These are phyloP conservation scores for Chionis minor DNA, from an alignment of 2,113 vertebrate species.

Conservation along the genomic window DNA sequence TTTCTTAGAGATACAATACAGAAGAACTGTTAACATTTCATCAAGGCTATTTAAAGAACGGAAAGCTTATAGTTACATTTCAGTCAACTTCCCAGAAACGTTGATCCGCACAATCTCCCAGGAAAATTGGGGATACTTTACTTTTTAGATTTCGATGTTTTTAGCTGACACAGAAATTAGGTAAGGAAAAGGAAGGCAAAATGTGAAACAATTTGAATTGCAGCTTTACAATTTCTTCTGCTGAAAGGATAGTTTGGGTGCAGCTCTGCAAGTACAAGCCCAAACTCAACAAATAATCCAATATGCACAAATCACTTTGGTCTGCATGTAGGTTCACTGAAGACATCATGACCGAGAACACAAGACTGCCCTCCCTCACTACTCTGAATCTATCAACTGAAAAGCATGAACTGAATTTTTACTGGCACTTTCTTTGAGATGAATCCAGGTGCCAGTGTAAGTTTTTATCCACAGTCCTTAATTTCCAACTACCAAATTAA, in stretches of 20 bases:
- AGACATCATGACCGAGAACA: background rate
- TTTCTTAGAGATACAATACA: background rate
- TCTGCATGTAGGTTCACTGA: background rate
- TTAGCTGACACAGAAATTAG: background rate
- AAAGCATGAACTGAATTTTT: background rate
- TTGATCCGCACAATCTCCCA: background rate
- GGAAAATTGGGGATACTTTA: background rate
- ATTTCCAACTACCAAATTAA: background rate
- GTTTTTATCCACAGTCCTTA: background rate
- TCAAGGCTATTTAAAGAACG: constrained; percentile 3
- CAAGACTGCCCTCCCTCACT: background rate
- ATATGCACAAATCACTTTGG: background rate
- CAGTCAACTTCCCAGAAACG: background rate
- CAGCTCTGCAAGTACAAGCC: background rate
- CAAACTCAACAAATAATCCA: background rate
- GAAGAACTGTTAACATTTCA: background rate
- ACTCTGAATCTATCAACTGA: background rate
- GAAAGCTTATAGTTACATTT: background rate
- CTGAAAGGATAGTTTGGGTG: background rate
- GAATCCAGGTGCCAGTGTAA: background rate
- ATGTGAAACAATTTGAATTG: background rate
- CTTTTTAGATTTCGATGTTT: background rate
- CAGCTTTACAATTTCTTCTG: background rate
- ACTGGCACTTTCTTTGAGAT: no score
- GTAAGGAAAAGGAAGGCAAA: background rate